phyloP scores from a whole-genome alignment of 2,113 vertebrate species.

The Lasiurus borealis region DNA sequence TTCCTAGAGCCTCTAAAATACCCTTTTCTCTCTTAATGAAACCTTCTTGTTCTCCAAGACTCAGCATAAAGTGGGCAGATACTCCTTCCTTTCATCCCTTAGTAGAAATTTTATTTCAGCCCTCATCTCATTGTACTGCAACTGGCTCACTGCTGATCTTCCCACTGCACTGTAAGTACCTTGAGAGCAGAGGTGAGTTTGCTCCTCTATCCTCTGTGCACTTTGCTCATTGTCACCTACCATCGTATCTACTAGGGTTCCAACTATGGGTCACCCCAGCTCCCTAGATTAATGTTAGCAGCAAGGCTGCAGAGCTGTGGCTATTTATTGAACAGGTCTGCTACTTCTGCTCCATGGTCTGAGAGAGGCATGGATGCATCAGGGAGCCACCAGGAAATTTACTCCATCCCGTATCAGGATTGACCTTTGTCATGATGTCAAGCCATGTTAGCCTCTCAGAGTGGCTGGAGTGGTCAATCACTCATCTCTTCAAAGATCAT shows the following conservation, averaged over 20 bases:
- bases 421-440: not conserved
- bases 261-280: not conserved
- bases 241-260: not conserved
- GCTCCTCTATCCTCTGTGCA: accelerated
- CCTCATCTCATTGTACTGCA: not conserved
- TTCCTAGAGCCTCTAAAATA: not conserved
- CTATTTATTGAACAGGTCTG: not conserved
- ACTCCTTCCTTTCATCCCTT: not conserved
- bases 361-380: not conserved
- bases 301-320: not conserved
- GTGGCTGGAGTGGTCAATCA: not conserved
- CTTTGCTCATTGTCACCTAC: not conserved
- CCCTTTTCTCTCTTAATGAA: not conserved
- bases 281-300: not conserved
- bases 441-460: not conserved
- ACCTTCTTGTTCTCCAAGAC: not conserved
- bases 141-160: not conserved
- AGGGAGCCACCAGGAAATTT: not conserved
- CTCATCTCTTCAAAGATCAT: not conserved
- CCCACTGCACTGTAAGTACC: not conserved
- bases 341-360: not conserved
- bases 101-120: too few species aligned
- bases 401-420: not conserved
- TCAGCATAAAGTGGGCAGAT: not conserved
- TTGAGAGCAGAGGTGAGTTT: not conserved